Evolutionary conservation across 2,888 invertebrate genomes (phyloP), one percentile per base, ranked within the genome.

Genomic region (Chloroclysta siterata): DNA sequence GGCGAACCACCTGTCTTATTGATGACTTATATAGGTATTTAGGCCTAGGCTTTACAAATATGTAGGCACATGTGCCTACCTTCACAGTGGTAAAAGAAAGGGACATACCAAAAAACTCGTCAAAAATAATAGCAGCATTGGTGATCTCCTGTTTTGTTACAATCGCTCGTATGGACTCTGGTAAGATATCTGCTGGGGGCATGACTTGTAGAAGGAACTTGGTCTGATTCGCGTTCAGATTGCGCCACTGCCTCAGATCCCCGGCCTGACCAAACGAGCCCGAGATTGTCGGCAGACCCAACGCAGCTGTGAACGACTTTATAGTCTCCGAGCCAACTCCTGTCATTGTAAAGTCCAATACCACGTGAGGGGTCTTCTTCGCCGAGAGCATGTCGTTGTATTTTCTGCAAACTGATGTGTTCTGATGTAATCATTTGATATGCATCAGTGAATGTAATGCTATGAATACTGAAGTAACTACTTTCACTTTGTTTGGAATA

Each of bases 51-150:
- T n/a, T n/a, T n/a, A n/a, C n/a, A n/a, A n/a, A n/a, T n/a, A n/a
- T n/a, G n/a, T n/a, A n/a, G n/a, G n/a, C n/a, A n/a, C n/a, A n/a
- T n/a, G n/a, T n/a, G n/a, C 36, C 36, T 39, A 39, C 36, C 4
- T 36, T 8, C 8, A 8, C 8, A 2, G 36, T 2, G 8, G 44
- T 4, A 15, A 48, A 39, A 14, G n/a, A 14, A 56, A 29, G 41
- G 10, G 67, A 82, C 94, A 79, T 84, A 97, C 97, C 95, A 81
- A 98, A 98, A 44, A 95, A 95, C 28, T 96, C 95, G 78, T 99
- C 98, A 82, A 97, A 98, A 51, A 99, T 94, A 53, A 99, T 97
- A 6, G 97, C 98, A 13, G 98, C 98, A 81, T 98, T 98, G 5
- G 97, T 97, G 60, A 98, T 97, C 79, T 98, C 97, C 87, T 98